These are phyloP conservation scores for Malacoraja senta DNA, from an alignment of 2,797 vertebrate genomes.

Conservation along the genomic window DNA sequence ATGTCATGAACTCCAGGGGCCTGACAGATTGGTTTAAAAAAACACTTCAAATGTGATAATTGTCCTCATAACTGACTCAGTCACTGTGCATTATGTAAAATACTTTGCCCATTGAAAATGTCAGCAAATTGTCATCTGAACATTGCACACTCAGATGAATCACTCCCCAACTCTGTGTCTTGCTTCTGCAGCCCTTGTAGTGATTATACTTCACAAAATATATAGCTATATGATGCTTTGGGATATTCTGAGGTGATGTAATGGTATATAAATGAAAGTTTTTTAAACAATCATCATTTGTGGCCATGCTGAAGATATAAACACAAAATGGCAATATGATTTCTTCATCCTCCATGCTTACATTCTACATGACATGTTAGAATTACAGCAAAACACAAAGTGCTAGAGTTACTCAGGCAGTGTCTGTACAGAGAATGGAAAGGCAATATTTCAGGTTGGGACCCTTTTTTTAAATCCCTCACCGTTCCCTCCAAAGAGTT, in stretches of 20 bases:
- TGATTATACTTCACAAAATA: not conserved
- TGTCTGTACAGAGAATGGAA: too few species aligned
- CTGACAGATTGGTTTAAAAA: not conserved
- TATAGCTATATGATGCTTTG: not conserved
- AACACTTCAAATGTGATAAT: not conserved
- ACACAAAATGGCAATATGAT: not conserved
- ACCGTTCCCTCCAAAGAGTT: too few species aligned
- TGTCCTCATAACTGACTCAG: not conserved
- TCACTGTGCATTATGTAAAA: not conserved
- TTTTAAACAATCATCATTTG: not conserved
- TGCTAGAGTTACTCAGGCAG: too few species aligned
- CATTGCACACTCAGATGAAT: not conserved
- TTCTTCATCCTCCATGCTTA: not conserved
- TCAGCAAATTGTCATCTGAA: not conserved
- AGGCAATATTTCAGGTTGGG: too few species aligned
- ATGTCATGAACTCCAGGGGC: not conserved
- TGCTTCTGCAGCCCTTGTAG: too few species aligned
- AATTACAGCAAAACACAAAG: too few species aligned
- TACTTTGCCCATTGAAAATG: not conserved
- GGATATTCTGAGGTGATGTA: not conserved
- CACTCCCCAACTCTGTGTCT: not conserved
- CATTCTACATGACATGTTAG: not conserved
- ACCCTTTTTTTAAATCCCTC: too few species aligned
- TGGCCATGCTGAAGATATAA: not conserved
- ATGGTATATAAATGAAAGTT: not conserved